Conservation (phyloP, 2,888 invertebrate species). For the Pterostichus niger region DNA sequence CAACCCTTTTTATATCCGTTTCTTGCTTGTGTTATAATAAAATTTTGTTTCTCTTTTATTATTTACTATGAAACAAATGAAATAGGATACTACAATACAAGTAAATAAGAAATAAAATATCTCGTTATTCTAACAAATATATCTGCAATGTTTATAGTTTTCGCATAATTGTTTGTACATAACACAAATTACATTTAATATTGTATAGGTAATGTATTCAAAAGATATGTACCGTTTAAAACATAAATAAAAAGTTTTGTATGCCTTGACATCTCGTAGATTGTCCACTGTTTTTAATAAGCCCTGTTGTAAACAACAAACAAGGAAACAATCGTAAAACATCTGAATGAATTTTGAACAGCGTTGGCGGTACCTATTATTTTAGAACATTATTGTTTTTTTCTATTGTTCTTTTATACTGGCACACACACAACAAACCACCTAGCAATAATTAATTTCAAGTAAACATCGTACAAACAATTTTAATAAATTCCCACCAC, state of each 20-base stretch:
- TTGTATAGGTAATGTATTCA: not conserved
- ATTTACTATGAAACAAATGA: not conserved
- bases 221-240: not conserved
- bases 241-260: slow-evolving; percentile 3
- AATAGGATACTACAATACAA: not conserved
- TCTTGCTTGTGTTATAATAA: slow-evolving; percentile 6
- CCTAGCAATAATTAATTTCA: slow-evolving; percentile 58
- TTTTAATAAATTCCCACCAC: slow-evolving; percentile 56
- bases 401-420: slow-evolving; percentile 52
- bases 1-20: slow-evolving; percentile 54
- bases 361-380: slow-evolving; percentile 24
- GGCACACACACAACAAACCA: slow-evolving; percentile 32
- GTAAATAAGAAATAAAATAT: not conserved
- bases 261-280: not conserved
- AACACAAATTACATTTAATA: not conserved
- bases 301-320: slow-evolving; percentile 13
- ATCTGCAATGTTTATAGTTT: not conserved
- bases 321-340: slow-evolving; percentile 16
- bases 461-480: slow-evolving; percentile 25
- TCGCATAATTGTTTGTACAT: not conserved
- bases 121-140: not conserved
- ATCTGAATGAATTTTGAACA: slow-evolving; percentile 2
- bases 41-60: slow-evolving; percentile 13
- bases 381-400: slow-evolving; percentile 36
- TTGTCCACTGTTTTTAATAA: slow-evolving; percentile 7